A percentile compares a stretch with the other conserved stretches of the same genome.
These are phyloP conservation scores for Tuta absoluta DNA, from an alignment of 2,888 invertebrate species.

Conservation along the genomic window DNA sequence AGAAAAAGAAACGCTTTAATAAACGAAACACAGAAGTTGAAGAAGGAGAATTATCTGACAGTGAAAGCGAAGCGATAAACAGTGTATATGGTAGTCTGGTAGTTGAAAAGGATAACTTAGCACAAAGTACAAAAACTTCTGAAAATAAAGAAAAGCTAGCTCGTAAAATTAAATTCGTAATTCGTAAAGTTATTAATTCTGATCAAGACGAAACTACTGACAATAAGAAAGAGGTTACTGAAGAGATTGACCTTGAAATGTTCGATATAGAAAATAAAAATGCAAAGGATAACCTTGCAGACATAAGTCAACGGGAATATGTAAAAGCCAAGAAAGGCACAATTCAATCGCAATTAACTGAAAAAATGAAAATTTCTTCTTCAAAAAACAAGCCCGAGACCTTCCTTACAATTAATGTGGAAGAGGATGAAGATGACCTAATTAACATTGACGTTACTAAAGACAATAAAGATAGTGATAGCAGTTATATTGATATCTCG, in stretches of 20 bases:
- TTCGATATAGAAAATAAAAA: conserved; percentile 36
- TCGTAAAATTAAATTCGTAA: conserved; percentile 58
- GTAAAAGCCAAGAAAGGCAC: not conserved
- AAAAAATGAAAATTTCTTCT: conserved; percentile 12
- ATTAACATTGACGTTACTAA: conserved; percentile 23
- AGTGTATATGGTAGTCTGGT: conserved; percentile 69
- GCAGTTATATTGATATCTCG: conserved; percentile 17
- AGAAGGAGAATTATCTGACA: conserved; percentile 75
- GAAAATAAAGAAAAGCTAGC: conserved; percentile 45
- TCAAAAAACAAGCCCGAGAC: conserved; percentile 6
- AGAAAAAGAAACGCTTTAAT: conserved; percentile 43
- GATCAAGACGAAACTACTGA: conserved; percentile 37
- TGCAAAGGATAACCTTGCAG: not conserved
- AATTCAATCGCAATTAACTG: not conserved
- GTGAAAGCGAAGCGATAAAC: conserved; percentile 73
- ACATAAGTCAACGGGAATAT: not conserved
- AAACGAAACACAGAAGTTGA: conserved; percentile 56
- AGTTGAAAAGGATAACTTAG: conserved; percentile 42
- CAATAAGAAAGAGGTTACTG: conserved; percentile 35
- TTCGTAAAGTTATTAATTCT: conserved; percentile 59
- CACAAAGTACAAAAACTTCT: conserved; percentile 34
- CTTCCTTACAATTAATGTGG: conserved; percentile 25
- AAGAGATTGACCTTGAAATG: conserved; percentile 59
- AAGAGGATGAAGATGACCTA: conserved; percentile 12
- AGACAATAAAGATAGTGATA: conserved; percentile 14